Base-by-base conservation (phyloP, 1,140 invertebrate genomes). In the Drosophila repletoides region DNA sequence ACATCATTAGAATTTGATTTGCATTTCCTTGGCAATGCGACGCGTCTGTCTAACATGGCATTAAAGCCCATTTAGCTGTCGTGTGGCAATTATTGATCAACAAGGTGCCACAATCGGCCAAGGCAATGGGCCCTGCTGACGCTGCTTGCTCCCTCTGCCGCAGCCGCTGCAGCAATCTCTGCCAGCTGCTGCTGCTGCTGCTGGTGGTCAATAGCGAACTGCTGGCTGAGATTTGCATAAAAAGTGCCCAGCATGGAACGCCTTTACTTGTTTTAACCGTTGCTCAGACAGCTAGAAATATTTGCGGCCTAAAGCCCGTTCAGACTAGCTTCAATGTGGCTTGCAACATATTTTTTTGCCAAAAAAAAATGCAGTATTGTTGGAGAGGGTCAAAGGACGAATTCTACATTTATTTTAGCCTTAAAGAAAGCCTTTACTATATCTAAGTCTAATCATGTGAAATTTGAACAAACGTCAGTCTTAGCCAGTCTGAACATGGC, bases 31-130 rank as follows among this genome's bases (percentile, higher is more conserved):
- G 72, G 60, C 43, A 28, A 33, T 2, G 51, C 40, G 29, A 41
- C 19, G 36, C 55, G 61, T 70, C 33, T 40, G 72, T 40, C 53
- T 38, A 86, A 72, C 75, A 73, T 84, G 80, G 75, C 87, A 89
- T 89, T 89, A 89, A 79, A 81, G 87, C 58, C 76, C 87, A 88
- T 88, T 88, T 89, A 89, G 87, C 81, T 77, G 87, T 86, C 80
- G 79, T 87, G 74, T 87, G 74, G 87, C 87, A 89, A 89, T 89
- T 89, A 89, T 89, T 89, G 87, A 88, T 88, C 80, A 89, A 89
- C 87, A 89, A 89, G 87, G 87, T 89, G 87, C 87, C 76, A 89
- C 71, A 86, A 86, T 76, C 72, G 70, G 46, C 53, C 76, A 31
- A 49, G 63, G 45, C 48, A 48, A 48, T 61, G 46, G 48, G 53